These are phyloP conservation scores for Acridotheres tristis DNA, from an alignment of 2,797 vertebrate genomes.

Conservation along the genomic window DNA sequence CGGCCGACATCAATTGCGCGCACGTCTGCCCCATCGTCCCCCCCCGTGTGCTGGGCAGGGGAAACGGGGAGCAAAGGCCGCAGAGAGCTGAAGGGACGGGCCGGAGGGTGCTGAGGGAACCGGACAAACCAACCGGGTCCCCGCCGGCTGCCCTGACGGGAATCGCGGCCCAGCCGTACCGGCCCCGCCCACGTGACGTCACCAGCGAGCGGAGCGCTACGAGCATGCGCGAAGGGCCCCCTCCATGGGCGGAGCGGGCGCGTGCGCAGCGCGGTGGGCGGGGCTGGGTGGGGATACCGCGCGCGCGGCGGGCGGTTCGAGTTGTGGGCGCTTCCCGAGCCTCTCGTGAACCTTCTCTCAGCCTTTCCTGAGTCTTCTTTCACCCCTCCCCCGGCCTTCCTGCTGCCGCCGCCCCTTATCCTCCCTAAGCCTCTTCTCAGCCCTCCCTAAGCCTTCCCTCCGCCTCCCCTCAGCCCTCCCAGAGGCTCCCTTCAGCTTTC, in stretches of 20 bases:
- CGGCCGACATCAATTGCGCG: rapidly evolving
- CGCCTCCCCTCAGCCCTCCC: neutral
- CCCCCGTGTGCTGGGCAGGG: rapidly evolving
- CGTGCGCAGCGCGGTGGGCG: neutral
- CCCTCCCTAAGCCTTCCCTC: neutral
- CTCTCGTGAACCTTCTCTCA: neutral
- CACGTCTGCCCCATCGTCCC: rapidly evolving
- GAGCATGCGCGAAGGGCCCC: neutral
- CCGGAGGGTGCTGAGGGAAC: too few species aligned
- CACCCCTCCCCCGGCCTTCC: neutral
- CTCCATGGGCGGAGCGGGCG: rapidly evolving
- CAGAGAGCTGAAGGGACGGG: too few species aligned
- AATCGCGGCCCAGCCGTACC: rapidly evolving
- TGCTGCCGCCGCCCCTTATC: neutral
- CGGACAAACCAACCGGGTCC: rapidly evolving
- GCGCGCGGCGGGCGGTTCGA: conserved; percentile 30
- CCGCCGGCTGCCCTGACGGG: rapidly evolving
- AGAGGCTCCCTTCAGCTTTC: neutral
- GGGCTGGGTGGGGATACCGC: neutral
- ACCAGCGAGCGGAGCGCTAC: rapidly evolving
- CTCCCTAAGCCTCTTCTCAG: neutral
- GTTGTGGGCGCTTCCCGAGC: neutral
- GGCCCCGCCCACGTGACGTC: neutral
- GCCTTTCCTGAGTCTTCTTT: too few species aligned
- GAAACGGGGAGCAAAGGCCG: rapidly evolving